Conservation (phyloP, 2,888 invertebrate species). For the Psylliodes chrysocephalus region DNA sequence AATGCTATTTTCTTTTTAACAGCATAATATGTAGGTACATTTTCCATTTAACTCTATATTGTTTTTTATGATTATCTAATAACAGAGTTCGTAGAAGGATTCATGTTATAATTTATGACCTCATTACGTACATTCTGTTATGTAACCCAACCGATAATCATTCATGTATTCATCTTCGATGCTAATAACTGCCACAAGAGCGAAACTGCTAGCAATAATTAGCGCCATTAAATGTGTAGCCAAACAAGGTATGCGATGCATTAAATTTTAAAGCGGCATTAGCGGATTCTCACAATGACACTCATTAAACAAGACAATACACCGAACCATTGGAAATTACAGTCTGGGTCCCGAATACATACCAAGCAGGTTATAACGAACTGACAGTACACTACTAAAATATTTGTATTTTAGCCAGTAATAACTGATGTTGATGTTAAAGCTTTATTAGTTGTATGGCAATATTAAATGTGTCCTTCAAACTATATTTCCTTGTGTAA, state of each 20-base stretch:
- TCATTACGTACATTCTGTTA: background rate
- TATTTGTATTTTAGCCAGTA: no score
- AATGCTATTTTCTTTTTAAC: no score
- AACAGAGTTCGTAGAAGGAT: no score
- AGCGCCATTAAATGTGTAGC: conserved; percentile 35
- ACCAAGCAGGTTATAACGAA: conserved; percentile 26
- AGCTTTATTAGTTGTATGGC: no score
- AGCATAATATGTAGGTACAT: no score
- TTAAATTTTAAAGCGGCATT: conserved; percentile 38
- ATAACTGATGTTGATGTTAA: no score
- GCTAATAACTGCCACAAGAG: conserved; percentile 19
- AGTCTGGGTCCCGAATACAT: conserved; percentile 29
- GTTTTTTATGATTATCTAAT: no score
- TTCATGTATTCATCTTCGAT: conserved; percentile 19
- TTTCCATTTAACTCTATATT: no score
- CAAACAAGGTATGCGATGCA: conserved; percentile 36
- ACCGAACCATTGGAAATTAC: conserved; percentile 38
- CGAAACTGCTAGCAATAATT: conserved; percentile 31
- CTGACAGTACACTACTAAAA: conserved; percentile 12
- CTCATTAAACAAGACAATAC: conserved; percentile 41
- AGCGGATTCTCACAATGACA: conserved; percentile 36
- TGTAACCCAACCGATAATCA: background rate
- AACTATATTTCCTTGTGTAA: no score
- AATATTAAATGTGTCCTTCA: no score
- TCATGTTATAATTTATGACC: no score